These are phyloP conservation scores for Andrena bucephala DNA, from an alignment of 2,888 invertebrate species.

Conservation along the genomic window DNA sequence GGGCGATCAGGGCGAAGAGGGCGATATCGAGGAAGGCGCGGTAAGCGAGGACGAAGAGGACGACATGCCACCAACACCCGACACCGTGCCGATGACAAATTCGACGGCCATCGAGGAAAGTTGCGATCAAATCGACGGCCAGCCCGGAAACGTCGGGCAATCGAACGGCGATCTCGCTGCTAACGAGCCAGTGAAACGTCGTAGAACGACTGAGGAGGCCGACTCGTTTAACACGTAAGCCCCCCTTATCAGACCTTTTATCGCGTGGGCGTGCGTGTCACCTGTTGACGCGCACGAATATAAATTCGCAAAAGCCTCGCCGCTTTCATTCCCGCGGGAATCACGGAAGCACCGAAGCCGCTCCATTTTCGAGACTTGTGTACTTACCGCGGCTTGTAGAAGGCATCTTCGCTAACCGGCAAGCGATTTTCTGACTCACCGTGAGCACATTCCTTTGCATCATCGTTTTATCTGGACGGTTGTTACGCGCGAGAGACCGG, in stretches of 20 bases:
- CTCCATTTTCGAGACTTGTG: neutral
- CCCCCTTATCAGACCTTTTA: conserved; percentile 37
- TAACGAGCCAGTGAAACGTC: conserved; percentile 71
- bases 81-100: conserved; percentile 75
- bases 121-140: conserved; percentile 79
- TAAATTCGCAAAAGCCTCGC: neutral
- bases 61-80: conserved; percentile 82
- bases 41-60: conserved; percentile 75
- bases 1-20: conserved; percentile 79
- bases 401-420: too few species aligned
- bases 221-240: conserved; percentile 80
- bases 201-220: conserved; percentile 74
- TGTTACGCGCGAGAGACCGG: too few species aligned
- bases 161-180: conserved; percentile 50
- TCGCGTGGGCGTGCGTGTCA: conserved; percentile 14
- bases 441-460: too few species aligned
- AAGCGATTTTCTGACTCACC: too few species aligned
- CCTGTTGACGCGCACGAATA: neutral
- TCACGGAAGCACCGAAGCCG: neutral
- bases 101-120: conserved; percentile 74
- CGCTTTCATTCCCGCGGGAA: neutral
- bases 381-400: neutral
- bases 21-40: conserved; percentile 78
- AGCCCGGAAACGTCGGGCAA: conserved; percentile 55
- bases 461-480: too few species aligned